A percentile compares a stretch with the other conserved stretches of the same genome.
These are phyloP conservation scores for Drosophila kambysellisi DNA, from an alignment of 2,888 invertebrate species.

Conservation along the genomic window DNA sequence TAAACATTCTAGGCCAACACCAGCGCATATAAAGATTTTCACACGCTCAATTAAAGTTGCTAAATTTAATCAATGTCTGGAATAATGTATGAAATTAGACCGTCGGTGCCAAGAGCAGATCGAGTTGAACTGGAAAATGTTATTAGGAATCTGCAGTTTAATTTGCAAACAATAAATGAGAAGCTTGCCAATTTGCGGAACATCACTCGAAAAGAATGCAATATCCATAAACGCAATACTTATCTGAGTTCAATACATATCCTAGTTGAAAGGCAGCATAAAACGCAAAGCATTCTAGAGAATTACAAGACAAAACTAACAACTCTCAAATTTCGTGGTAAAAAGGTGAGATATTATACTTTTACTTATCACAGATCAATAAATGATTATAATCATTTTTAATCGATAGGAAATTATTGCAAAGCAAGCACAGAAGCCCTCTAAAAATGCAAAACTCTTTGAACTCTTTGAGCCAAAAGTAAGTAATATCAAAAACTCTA, in stretches of 20 bases:
- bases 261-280: slow-evolving; percentile 39
- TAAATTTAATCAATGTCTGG: slow-evolving; percentile 8
- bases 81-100: not conserved
- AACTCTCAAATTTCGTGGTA: not conserved
- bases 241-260: slow-evolving; percentile 22
- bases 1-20: not conserved
- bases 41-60: not conserved
- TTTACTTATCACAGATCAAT: not conserved
- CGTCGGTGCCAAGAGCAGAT: not conserved
- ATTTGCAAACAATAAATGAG: slow-evolving; percentile 34
- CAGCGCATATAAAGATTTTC: not conserved
- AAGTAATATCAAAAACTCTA: not conserved
- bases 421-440: not conserved
- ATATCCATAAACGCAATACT: slow-evolving; percentile 1
- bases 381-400: not conserved
- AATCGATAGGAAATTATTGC: not conserved
- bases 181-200: slow-evolving; percentile 26
- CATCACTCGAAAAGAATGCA: slow-evolving; percentile 18
- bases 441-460: slow-evolving; percentile 36
- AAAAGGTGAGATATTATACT: slow-evolving; percentile 4
- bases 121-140: not conserved
- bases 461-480: slow-evolving; percentile 44
- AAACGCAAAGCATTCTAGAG: slow-evolving; percentile 24
- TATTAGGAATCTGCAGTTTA: slow-evolving; percentile 16
- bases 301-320: slow-evolving; percentile 23